Conservation (phyloP, 2,797 vertebrate species). For the Sebastes cheni region DNA sequence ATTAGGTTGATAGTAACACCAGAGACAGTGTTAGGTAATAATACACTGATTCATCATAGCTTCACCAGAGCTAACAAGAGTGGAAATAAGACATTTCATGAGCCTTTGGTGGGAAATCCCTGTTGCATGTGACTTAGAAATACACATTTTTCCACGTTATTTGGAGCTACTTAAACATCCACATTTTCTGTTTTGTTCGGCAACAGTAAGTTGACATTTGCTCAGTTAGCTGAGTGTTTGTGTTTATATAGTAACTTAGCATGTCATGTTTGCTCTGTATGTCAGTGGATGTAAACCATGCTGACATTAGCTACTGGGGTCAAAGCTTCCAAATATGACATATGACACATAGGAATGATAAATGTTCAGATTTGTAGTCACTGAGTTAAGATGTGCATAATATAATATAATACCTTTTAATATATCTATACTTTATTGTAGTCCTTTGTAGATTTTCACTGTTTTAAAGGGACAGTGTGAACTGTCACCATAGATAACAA, state of each 20-base stretch:
- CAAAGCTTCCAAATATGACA: not conserved
- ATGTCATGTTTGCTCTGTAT: not conserved
- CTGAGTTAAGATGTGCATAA: no score
- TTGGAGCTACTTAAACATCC: fast-evolving
- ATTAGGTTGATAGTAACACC: not conserved
- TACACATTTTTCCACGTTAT: not conserved
- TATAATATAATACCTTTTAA: no score
- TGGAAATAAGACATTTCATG: not conserved
- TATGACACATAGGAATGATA: no score
- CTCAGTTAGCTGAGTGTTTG: not conserved
- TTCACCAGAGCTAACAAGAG: no score
- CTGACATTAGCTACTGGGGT: not conserved
- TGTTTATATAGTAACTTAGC: not conserved
- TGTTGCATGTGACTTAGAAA: not conserved
- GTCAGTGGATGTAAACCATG: not conserved
- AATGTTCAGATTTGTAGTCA: no score
- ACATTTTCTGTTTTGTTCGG: fast-evolving
- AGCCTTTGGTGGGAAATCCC: not conserved
- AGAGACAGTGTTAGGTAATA: fast-evolving
- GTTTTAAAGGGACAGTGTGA: no score
- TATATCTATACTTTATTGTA: no score
- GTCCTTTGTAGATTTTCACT: no score
- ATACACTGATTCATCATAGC: not conserved
- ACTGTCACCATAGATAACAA: fast-evolving
- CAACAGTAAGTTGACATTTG: not conserved